Evolutionary conservation across 2,113 vertebrate species (phyloP).

Genomic region (Onychostruthus taczanowskii): DNA sequence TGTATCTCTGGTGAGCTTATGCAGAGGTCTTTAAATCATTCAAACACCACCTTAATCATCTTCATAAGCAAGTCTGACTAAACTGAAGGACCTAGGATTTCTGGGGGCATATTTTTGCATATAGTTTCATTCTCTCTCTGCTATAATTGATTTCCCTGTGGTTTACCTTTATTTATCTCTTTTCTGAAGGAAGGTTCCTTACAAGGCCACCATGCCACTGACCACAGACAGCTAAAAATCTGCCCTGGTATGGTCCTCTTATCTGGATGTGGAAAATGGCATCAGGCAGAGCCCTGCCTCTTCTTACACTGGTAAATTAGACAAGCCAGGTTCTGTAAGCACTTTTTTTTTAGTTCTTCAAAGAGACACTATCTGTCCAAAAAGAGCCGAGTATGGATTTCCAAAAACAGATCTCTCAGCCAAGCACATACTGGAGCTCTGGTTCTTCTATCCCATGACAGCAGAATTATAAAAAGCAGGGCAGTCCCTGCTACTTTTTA

Average conservation of each 20-base stretch:
- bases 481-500: conserved; percentile 56
- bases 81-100: background rate
- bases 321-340: conserved; percentile 57
- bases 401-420: conserved; percentile 65
- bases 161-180: background rate
- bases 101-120: background rate
- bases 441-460: conserved; percentile 60
- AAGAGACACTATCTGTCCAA: conserved; percentile 66
- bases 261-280: conserved; percentile 44
- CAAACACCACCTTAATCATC: background rate
- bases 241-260: background rate
- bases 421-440: conserved; percentile 50
- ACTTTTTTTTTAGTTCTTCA: conserved; percentile 47
- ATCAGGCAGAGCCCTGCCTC: background rate
- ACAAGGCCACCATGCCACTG: background rate
- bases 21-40: background rate
- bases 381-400: conserved; percentile 63
- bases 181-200: background rate
- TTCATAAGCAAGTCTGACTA: background rate
- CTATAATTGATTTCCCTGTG: background rate
- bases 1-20: background rate
- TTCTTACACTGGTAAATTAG: conserved; percentile 35
- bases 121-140: background rate
- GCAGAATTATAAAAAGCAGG: conserved; percentile 62
- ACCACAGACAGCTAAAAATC: background rate